phyloP scores from a whole-genome alignment of 2,113 vertebrate genomes.

The Anas platyrhynchos region DNA sequence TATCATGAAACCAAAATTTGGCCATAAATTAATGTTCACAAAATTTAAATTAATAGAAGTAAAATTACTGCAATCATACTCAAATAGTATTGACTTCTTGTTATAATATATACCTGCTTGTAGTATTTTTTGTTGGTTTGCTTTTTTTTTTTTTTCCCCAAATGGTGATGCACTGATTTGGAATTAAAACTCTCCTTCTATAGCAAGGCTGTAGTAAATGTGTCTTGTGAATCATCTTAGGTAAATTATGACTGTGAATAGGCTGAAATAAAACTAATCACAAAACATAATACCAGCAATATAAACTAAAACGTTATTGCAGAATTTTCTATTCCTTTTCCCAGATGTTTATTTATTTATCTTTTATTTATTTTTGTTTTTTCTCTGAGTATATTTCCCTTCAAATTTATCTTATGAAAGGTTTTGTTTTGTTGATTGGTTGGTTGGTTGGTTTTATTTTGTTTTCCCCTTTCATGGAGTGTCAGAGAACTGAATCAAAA shows the following conservation, averaged over 20 bases:
- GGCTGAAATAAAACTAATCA: not conserved
- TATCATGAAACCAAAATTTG: no score
- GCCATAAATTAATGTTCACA: no score
- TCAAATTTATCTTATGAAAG: not conserved
- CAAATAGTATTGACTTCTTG: not conserved
- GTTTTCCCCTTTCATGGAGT: not conserved
- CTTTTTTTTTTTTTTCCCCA: not conserved
- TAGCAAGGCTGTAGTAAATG: not conserved
- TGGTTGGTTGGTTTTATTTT: no score
- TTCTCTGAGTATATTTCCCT: accelerated
- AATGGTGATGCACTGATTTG: not conserved
- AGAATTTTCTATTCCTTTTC: not conserved
- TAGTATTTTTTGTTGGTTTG: no score
- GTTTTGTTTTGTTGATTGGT: no score
- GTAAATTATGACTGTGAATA: not conserved
- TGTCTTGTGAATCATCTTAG: not conserved
- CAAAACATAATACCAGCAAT: not conserved
- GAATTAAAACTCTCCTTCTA: not conserved
- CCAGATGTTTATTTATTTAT: not conserved
- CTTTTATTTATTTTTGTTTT: no score
- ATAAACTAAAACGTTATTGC: not conserved
- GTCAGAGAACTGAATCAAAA: not conserved
- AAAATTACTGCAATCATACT: no score
- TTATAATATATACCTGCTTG: not conserved
- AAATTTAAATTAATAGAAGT: no score